Conservation (phyloP, 1,140 invertebrate genomes). For the Cardiocondyla obscurior region DNA sequence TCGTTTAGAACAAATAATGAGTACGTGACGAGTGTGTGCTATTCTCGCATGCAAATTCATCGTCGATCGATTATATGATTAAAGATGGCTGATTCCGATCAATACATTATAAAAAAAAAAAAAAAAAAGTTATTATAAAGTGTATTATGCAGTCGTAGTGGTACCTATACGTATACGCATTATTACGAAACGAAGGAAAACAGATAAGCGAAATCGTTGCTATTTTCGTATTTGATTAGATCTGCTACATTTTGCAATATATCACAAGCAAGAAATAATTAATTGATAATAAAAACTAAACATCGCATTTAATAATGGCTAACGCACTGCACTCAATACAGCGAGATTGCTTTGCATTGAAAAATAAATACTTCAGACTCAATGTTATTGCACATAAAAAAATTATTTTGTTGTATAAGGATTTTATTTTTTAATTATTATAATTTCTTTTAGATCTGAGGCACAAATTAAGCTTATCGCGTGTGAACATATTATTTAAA, state of each 20-base stretch:
- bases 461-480: background rate
- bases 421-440: background rate
- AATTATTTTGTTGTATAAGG: background rate
- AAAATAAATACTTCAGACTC: background rate
- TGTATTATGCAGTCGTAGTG: background rate
- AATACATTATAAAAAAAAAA: slow-evolving; percentile 24
- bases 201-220: background rate
- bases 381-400: background rate
- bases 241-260: background rate
- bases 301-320: background rate
- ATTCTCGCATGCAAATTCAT: slow-evolving; percentile 29
- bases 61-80: slow-evolving; percentile 7
- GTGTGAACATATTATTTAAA: background rate
- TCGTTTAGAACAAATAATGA: background rate
- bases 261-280: background rate
- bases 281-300: background rate
- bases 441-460: too few species aligned
- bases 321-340: background rate
- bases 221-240: background rate
- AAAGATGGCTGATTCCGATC: slow-evolving; percentile 15
- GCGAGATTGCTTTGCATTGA: background rate
- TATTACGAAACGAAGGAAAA: background rate
- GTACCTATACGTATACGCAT: background rate
- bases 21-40: slow-evolving; percentile 8
- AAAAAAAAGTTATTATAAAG: too few species aligned